Evolutionary conservation across 2,888 invertebrate species (phyloP), one percentile per base, ranked within the genome.

Genomic region (Sturmia bella): DNA sequence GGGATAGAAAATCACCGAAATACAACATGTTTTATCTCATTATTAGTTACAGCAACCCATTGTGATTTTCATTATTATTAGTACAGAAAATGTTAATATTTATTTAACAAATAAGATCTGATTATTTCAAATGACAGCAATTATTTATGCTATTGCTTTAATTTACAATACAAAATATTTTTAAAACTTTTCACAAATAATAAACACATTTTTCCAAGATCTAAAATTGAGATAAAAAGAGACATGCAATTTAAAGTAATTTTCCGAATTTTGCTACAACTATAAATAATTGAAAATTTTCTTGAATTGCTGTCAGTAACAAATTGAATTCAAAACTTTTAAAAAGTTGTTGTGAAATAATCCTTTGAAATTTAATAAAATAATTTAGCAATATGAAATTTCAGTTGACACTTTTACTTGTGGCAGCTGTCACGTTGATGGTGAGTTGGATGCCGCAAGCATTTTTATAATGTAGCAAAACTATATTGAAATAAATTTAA

Each of bases 261-360:
- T 56, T 78, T 45, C 21, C 12, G 21, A 72, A 56, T 48, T 50
- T 48, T 9, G 21, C 15, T 56, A 19, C 11, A 24, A 70, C 69
- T 82, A 82, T 82, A 82, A 82, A 82, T 82, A 82, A 19, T 37
- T 41, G 43, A 69, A 74, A 57, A 37, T 56, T 43, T 70, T n/a
- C 1, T 15, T 45, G 50, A 66, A 11, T 21, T 19, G 61, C 61
- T 56, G 56, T 66, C 80, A 80, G 80, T 80, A 39, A 32, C 54
- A 54, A 66, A 27, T 66, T 72, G 66, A 56, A 37, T 68, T 41
- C 48, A 41, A 39, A 70, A 80, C 59, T 27, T 66, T 66, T 15
- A 39, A 3, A 56, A 66, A 70, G 59, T 75, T 66, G 5, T 59
- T 54, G 21, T 41, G 3, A 45, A 37, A 77, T 7, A 50, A 32